These are phyloP conservation scores for Scolopax bukidnonensis DNA, from an alignment of 2,797 vertebrate genomes.

Conservation along the genomic window DNA sequence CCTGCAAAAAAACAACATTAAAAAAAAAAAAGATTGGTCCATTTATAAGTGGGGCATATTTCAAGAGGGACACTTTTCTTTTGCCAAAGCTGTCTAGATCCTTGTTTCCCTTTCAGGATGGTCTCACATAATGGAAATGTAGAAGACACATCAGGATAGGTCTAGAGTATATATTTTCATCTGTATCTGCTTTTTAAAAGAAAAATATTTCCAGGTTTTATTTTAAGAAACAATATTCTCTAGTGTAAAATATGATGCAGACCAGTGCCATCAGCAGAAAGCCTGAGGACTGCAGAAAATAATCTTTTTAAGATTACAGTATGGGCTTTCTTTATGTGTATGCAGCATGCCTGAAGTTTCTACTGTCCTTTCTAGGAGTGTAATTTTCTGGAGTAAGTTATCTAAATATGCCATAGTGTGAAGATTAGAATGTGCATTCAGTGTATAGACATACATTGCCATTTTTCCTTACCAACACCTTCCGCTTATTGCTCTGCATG, in stretches of 20 bases:
- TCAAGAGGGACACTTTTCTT: background rate
- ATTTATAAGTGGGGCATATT: background rate
- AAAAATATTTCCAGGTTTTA: background rate
- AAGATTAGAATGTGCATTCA: conserved; percentile 4
- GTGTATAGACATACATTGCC: background rate
- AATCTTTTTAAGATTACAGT: background rate
- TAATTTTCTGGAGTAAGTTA: background rate
- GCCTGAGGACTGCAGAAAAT: background rate
- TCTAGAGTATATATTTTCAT: background rate
- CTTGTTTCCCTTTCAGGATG: background rate
- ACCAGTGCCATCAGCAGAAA: background rate
- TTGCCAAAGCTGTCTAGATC: background rate
- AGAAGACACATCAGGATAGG: background rate
- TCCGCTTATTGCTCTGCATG: background rate
- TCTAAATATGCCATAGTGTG: background rate
- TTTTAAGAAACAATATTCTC: background rate
- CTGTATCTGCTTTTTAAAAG: background rate
- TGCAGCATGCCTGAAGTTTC: background rate
- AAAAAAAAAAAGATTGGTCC: background rate
- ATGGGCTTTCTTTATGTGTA: background rate
- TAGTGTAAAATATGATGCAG: background rate
- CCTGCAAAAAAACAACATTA: background rate
- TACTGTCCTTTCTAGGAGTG: background rate
- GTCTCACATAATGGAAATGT: background rate
- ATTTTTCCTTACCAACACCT: conserved; percentile 14